Evolutionary conservation across 2,113 vertebrate species (phyloP), one percentile per base, ranked within the genome.

Genomic region (Calonectris borealis): DNA sequence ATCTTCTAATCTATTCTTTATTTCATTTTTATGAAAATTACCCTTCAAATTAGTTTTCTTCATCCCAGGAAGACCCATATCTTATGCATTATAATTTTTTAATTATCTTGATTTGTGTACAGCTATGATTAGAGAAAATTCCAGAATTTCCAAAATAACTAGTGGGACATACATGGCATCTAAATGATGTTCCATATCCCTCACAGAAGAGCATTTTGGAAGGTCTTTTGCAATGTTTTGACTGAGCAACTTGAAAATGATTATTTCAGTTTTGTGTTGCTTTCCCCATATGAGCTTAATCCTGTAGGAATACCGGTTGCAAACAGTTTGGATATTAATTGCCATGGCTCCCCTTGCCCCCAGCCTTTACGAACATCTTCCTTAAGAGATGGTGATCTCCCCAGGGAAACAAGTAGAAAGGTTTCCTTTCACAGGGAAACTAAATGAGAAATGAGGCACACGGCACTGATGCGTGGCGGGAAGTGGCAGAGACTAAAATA

Each of bases 21-120:
- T 96, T 96, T 96, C 75, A 81, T 81, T 90, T 96, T 93, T 81
- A 96, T 96, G 90, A 96, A 92, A 96, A 93, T 93, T 94, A 85
- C 54, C 40, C 46, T 86, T 95, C 92, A 94, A 90, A 96, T 95
- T 82, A 58, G 24, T 94, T 94, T 94, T 83, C 52, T 92, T 95
- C 69, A 77, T 94, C 81, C 51, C 60, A 88, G 68, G 75, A 97
- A 96, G 70, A 85, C 66, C 36, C 49, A 54, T 94, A 77, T 86
- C 40, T 93, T 93, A 65, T 21, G 66, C 62, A 81, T 83, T 91
- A 48, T 88, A 95, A 70, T 92, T 94, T 93, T 95, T 96, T 88
- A 93, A 96, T 96, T 96, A 80, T 94, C 75, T 95, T 85, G 75
- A 93, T 94, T 94, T 96, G 90, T 88, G 54, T 77, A 91, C 26